Conservation (phyloP, 2,888 invertebrate species). For the Syritta pipiens region DNA sequence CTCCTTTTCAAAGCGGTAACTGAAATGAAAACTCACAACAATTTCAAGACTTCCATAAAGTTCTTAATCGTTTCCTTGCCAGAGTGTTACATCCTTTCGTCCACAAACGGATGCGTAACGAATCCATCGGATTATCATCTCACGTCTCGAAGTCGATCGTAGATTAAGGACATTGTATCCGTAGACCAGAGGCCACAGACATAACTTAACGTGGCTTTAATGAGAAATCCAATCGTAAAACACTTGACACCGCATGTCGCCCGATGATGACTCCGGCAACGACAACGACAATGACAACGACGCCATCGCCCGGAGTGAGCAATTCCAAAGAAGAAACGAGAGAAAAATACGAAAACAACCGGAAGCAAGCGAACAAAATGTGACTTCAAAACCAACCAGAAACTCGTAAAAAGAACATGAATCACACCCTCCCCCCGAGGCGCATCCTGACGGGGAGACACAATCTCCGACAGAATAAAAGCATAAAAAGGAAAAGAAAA, state of each 20-base stretch:
- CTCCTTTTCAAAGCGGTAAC: too few relatives aligned
- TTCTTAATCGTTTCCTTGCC: neutral
- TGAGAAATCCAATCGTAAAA: constrained; percentile 42
- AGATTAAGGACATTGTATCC: constrained; percentile 10
- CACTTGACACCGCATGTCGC: constrained; percentile 41
- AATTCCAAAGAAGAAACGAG: neutral
- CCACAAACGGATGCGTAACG: neutral
- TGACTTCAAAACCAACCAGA: constrained; percentile 22
- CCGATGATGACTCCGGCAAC: neutral
- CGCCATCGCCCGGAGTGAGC: neutral
- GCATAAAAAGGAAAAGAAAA: constrained; percentile 10
- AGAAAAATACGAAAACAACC: constrained; percentile 1
- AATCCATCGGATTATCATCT: constrained; percentile 22
- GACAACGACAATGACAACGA: neutral
- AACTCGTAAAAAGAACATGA: constrained; percentile 39
- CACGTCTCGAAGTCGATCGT: constrained; percentile 4
- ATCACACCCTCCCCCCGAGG: constrained; percentile 26
- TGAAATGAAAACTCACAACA: neutral
- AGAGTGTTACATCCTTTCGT: neutral
- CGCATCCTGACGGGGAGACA: constrained; percentile 9
- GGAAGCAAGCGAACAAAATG: constrained; percentile 1
- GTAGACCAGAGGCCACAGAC: neutral
- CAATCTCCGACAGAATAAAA: constrained; percentile 9
- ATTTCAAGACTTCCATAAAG: too few relatives aligned
- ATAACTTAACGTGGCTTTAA: constrained; percentile 17